A percentile compares a stretch with the other conserved stretches of the same genome.
phyloP scores from a whole-genome alignment of 2,888 invertebrate species.

The Abscondita cerata region DNA sequence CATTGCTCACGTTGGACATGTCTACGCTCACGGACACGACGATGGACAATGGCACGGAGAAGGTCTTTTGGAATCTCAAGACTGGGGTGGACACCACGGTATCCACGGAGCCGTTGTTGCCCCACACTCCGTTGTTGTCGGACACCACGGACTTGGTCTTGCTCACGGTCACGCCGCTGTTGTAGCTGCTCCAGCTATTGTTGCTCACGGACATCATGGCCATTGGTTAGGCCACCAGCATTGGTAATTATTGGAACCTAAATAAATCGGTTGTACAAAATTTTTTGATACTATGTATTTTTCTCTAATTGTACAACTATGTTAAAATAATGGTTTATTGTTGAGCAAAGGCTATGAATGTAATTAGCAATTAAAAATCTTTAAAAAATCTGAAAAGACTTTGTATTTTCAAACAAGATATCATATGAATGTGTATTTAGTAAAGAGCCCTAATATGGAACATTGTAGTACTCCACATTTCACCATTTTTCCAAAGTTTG shows the following conservation, averaged over 20 bases:
- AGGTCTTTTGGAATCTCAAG: constrained; percentile 27
- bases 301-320: background rate
- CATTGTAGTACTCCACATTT: too few relatives aligned
- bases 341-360: too few relatives aligned
- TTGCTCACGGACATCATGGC: constrained; percentile 44
- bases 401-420: too few relatives aligned
- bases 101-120: constrained; percentile 18
- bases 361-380: too few relatives aligned
- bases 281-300: background rate
- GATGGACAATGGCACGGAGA: constrained; percentile 34
- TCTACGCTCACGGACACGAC: constrained; percentile 24
- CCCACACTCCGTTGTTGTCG: constrained; percentile 16
- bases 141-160: constrained; percentile 34
- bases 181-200: constrained; percentile 36
- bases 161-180: constrained; percentile 24
- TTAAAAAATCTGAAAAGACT: too few relatives aligned
- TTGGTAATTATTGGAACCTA: constrained; percentile 40
- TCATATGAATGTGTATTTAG: too few relatives aligned
- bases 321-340: constrained; percentile 12
- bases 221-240: constrained; percentile 18
- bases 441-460: too few relatives aligned
- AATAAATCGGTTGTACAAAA: background rate
- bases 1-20: constrained; percentile 9
- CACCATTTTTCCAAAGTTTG: too few relatives aligned
- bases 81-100: constrained; percentile 26